Evolutionary conservation across 2,113 vertebrate species (phyloP).

Genomic region (Columba janthina): DNA sequence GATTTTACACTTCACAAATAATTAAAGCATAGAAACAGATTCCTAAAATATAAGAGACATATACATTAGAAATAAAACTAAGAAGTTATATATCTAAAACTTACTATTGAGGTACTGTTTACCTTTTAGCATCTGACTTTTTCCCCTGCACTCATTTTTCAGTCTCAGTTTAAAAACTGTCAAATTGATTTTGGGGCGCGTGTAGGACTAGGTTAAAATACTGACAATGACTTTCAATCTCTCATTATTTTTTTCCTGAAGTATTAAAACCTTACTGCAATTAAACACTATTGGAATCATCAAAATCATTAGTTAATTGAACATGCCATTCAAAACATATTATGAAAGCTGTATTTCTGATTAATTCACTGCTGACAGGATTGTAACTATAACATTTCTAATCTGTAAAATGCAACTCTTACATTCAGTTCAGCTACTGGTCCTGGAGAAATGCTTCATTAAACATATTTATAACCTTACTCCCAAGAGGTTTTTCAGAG

Average conservation of each 20-base stretch:
- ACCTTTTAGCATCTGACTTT: not conserved
- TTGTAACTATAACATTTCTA: not conserved
- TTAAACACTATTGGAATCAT: not conserved
- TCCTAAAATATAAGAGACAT: not conserved
- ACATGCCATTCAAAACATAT: not conserved
- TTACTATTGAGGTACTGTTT: not conserved
- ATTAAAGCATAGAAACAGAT: not conserved
- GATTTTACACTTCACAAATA: not conserved
- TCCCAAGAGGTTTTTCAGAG: not conserved
- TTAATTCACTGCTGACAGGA: not conserved
- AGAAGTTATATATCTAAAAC: not conserved
- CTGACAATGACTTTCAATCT: not conserved
- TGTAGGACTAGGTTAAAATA: not conserved
- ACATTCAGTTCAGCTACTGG: not conserved
- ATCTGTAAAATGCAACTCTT: not conserved
- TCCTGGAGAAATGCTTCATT: not conserved
- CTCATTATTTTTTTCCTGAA: not conserved
- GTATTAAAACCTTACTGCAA: not conserved
- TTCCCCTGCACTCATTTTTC: not conserved
- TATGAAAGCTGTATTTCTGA: not conserved
- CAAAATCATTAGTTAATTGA: not conserved
- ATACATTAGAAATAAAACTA: not conserved
- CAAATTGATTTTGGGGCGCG: not conserved
- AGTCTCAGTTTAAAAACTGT: not conserved
- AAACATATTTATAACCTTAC: not conserved